Evolutionary conservation across 1,140 invertebrate genomes (phyloP).

Genomic region (Eupristina koningsbergeri): DNA sequence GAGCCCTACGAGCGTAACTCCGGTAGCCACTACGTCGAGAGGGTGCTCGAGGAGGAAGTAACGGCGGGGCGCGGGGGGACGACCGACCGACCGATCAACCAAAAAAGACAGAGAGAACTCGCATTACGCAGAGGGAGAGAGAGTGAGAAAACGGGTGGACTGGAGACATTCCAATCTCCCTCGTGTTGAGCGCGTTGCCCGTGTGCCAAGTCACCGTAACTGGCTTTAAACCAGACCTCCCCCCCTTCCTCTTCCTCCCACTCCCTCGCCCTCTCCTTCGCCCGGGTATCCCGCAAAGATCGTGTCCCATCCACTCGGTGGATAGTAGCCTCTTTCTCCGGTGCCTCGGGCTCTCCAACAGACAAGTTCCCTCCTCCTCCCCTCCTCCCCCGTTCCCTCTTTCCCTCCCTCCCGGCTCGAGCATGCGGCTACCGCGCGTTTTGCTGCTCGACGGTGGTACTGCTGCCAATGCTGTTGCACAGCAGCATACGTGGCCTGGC

Average conservation of each 20-base stretch:
- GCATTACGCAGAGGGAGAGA: slow-evolving; percentile 21
- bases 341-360: slow-evolving; percentile 20
- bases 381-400: neutral
- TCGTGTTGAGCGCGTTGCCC: slow-evolving; percentile 58
- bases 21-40: slow-evolving; percentile 70
- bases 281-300: slow-evolving; percentile 58
- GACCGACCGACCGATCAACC: slow-evolving; percentile 25
- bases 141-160: slow-evolving; percentile 54
- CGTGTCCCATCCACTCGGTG: slow-evolving; percentile 52
- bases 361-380: slow-evolving; percentile 20
- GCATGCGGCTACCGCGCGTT: slow-evolving; percentile 25
- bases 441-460: neutral
- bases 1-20: slow-evolving; percentile 71
- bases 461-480: slow-evolving; percentile 13
- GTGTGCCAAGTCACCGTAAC: slow-evolving; percentile 62
- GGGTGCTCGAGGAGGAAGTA: slow-evolving; percentile 54
- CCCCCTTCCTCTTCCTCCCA: slow-evolving; percentile 49
- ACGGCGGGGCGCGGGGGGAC: slow-evolving; percentile 44
- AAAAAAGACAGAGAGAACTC: slow-evolving; percentile 45
- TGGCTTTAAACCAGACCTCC: slow-evolving; percentile 57
- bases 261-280: slow-evolving; percentile 6
- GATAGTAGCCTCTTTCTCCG: slow-evolving; percentile 34
- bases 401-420: neutral
- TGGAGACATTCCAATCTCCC: slow-evolving; percentile 72
- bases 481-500: neutral